A percentile compares a stretch with the other conserved stretches of the same genome.
These are phyloP conservation scores for Himalopsyche kuldschensis DNA, from an alignment of 2,888 invertebrate genomes.

Conservation along the genomic window DNA sequence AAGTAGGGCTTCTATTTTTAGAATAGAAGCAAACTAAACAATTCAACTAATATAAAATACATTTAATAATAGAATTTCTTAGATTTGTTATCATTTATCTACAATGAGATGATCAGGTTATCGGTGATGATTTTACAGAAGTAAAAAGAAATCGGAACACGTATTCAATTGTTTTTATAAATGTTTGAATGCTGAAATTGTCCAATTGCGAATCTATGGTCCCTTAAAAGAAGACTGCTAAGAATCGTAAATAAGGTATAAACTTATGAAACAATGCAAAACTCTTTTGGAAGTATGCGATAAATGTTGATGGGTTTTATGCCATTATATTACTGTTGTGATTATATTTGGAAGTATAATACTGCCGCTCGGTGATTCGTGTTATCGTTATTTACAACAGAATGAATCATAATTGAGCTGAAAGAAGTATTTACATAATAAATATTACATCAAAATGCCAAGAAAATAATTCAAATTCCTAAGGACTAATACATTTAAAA, in stretches of 20 bases:
- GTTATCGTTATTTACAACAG: neutral
- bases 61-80: neutral
- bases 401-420: neutral
- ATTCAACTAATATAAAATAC: neutral
- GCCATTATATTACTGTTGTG: neutral
- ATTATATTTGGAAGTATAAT: neutral
- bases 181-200: neutral
- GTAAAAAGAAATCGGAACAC: neutral
- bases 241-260: neutral
- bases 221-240: neutral
- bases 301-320: neutral
- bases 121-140: neutral
- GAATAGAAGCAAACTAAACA: neutral
- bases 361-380: neutral
- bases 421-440: neutral
- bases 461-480: neutral
- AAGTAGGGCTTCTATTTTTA: neutral
- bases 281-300: neutral
- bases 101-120: neutral
- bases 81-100: conserved; percentile 1
- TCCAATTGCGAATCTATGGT: neutral
- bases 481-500: conserved; percentile 34
- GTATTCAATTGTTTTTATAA: neutral
- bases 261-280: neutral
- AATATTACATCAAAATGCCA: neutral